Conservation (phyloP, 2,888 invertebrate species). For the Muschampia plurimacula region DNA sequence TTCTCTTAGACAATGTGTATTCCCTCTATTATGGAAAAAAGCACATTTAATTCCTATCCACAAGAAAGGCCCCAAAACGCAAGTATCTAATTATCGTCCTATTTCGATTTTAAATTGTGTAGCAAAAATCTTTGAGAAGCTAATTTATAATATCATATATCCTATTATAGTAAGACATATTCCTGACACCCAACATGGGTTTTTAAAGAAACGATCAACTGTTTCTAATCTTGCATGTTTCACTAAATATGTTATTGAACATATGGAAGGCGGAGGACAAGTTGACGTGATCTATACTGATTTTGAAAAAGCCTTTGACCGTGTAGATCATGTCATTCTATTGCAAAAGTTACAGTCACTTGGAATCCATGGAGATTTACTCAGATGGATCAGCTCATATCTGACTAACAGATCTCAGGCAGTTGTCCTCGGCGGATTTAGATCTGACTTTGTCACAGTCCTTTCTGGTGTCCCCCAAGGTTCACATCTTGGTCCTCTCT, state of each 20-base stretch:
- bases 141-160: background rate
- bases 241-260: background rate
- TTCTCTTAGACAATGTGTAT: background rate
- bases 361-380: background rate
- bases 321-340: background rate
- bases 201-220: background rate
- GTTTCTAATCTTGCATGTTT: background rate
- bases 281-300: constrained; percentile 1
- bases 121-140: background rate
- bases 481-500: no score
- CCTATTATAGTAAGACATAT: background rate
- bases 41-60: background rate
- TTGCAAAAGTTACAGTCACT: background rate
- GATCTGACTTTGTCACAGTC: no score
- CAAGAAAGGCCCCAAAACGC: background rate
- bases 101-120: background rate
- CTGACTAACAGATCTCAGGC: no score
- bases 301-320: background rate
- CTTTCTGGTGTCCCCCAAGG: no score
- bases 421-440: no score
- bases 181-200: background rate
- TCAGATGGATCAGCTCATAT: background rate
- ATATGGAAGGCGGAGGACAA: background rate
- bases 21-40: background rate
- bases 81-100: background rate